phyloP scores from a whole-genome alignment of 2,113 vertebrate genomes.

The Neogale vison region DNA sequence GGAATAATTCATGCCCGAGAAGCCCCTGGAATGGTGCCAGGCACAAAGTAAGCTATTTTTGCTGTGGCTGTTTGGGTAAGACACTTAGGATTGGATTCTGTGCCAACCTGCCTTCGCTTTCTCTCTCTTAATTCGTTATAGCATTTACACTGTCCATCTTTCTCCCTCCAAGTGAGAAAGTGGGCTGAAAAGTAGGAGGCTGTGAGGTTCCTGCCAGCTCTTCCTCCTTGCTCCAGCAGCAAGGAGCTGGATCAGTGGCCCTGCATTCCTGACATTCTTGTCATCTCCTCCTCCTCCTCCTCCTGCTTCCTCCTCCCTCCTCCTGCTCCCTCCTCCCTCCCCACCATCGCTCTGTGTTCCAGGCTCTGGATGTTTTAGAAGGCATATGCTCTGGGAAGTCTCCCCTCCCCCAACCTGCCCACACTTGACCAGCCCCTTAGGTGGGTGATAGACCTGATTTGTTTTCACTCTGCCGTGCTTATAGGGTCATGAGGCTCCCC shows the following conservation, averaged over 20 bases:
- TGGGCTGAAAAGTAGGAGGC: background rate
- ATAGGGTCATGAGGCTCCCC: background rate
- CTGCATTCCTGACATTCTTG: conserved; percentile 43
- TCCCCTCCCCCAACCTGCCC: background rate
- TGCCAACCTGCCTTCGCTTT: background rate
- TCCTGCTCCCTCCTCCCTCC: background rate
- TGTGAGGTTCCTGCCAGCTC: background rate
- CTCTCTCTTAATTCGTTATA: background rate
- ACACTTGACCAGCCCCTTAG: background rate
- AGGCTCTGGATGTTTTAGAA: background rate
- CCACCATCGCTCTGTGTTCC: background rate
- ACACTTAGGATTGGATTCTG: background rate
- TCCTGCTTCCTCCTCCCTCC: background rate
- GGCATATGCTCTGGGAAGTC: background rate
- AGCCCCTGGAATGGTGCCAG: background rate
- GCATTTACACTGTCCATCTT: background rate
- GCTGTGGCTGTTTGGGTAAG: background rate
- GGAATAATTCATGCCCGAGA: background rate
- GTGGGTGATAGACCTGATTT: background rate
- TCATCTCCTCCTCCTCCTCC: background rate
- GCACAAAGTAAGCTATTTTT: background rate
- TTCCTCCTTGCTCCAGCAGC: background rate
- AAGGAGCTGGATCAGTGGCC: background rate
- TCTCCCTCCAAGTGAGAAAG: background rate
- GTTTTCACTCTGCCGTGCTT: background rate